Evolutionary conservation across 2,888 invertebrate genomes (phyloP).

Genomic region (Sussaba pulchella): DNA sequence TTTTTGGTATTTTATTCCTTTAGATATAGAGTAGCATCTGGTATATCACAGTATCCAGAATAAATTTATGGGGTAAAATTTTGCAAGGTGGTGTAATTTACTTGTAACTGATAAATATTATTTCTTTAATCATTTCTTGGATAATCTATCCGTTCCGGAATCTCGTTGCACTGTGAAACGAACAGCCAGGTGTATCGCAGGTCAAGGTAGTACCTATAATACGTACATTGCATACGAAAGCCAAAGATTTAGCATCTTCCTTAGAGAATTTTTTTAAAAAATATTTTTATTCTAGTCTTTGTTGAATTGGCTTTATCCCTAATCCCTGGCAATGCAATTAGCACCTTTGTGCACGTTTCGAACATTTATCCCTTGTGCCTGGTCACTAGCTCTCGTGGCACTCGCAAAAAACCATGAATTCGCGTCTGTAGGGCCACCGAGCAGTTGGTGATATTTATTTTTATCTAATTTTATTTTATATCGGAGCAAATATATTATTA

Average conservation of each 20-base stretch:
- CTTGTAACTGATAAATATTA: slow-evolving; percentile 48
- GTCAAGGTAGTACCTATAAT: slow-evolving; percentile 78
- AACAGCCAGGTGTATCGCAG: slow-evolving; percentile 81
- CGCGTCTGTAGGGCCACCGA: too few species aligned
- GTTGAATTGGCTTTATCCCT: slow-evolving; percentile 45
- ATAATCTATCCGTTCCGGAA: slow-evolving; percentile 52
- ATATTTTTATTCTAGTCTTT: slow-evolving; percentile 5
- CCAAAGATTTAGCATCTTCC: slow-evolving; percentile 34
- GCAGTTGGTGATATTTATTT: too few species aligned
- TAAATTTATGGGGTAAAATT: not conserved
- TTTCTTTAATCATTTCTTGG: slow-evolving; percentile 63
- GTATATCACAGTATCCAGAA: not conserved
- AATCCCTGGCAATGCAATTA: slow-evolving; percentile 46
- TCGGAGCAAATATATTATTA: not conserved
- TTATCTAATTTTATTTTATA: not conserved
- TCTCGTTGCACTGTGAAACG: slow-evolving; percentile 64
- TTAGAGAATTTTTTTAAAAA: slow-evolving; percentile 14
- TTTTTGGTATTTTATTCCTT: not conserved
- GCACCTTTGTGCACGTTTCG: slow-evolving; percentile 16
- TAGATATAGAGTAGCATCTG: not conserved
- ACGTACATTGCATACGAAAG: slow-evolving; percentile 77
- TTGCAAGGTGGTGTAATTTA: slow-evolving; percentile 11
- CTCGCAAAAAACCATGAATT: not conserved
- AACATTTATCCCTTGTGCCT: not conserved
- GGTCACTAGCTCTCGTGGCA: not conserved